Conservation (phyloP, 2,113 vertebrate species). For the Protobothrops flavoviridis region DNA sequence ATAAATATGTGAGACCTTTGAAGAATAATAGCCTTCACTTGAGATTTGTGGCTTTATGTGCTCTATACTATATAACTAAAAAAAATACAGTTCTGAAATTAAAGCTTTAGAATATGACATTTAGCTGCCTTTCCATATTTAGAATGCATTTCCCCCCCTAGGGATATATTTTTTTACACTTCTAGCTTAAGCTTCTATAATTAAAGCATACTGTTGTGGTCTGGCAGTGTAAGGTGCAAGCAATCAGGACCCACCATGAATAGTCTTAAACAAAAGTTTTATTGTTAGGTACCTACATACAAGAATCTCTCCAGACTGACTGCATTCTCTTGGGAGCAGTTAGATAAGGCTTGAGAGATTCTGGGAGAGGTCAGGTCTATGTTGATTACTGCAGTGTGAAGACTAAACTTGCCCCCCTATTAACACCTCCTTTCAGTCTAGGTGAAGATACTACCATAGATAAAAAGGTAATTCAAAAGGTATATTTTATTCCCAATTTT, state of each 20-base stretch:
- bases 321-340: too few relatives aligned
- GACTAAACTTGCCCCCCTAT: too few relatives aligned
- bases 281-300: too few relatives aligned
- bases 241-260: too few relatives aligned
- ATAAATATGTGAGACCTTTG: not conserved
- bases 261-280: too few relatives aligned
- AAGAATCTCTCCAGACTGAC: too few relatives aligned
- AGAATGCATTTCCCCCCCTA: not conserved
- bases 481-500: not conserved
- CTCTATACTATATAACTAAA: not conserved
- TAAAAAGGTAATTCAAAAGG: not conserved
- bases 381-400: too few relatives aligned
- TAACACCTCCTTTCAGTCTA: too few relatives aligned
- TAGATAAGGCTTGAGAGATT: too few relatives aligned
- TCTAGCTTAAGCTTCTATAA: not conserved
- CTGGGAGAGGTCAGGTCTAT: too few relatives aligned
- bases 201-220: not conserved
- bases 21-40: not conserved
- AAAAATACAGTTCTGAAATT: not conserved
- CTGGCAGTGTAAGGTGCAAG: too few relatives aligned
- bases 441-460: too few relatives aligned
- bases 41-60: not conserved
- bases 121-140: not conserved
- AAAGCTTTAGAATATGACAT: conserved; percentile 8
- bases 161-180: not conserved